These are phyloP conservation scores for Paragorgia papillata DNA, from an alignment of 92 coral and sea anemone species.

Conservation along the genomic window DNA sequence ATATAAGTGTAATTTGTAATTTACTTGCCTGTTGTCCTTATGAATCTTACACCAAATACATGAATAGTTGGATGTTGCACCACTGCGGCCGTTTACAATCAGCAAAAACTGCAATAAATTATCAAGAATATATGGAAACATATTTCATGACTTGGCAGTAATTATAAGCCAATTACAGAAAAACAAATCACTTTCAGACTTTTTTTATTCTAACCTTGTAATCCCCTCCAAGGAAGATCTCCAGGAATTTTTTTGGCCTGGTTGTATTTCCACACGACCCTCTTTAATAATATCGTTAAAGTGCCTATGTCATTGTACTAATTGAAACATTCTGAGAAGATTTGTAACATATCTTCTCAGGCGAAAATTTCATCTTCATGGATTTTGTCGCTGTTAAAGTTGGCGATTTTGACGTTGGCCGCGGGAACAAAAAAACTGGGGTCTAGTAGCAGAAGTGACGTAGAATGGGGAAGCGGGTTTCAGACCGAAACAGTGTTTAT, in stretches of 20 bases:
- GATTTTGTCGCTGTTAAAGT: no score
- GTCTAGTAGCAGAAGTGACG: no score
- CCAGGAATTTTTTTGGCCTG: slow-evolving; percentile 1
- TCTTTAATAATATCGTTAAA: not conserved
- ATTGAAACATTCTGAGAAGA: no score
- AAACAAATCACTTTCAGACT: not conserved
- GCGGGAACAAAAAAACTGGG: no score
- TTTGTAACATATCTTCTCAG: no score
- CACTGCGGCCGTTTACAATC: slow-evolving; percentile 16
- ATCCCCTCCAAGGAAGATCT: slow-evolving; percentile 13
- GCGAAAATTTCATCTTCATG: no score
- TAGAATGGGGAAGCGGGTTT: no score
- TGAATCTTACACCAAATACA: slow-evolving; percentile 23
- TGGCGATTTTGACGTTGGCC: no score
- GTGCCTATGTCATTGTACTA: no score
- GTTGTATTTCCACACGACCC: not conserved
- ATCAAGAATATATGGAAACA: not conserved
- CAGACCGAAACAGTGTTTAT: no score
- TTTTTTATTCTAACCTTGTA: not conserved
- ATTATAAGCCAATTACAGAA: not conserved
- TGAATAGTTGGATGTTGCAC: slow-evolving; percentile 10
- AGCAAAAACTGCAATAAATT: slow-evolving; percentile 1
- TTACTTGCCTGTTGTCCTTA: not conserved
- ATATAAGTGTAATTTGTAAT: not conserved
- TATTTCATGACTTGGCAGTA: not conserved